A percentile compares a stretch with the other conserved stretches of the same genome.
phyloP scores from a whole-genome alignment of 1,140 invertebrate species.

The Halotydeus destructor region DNA sequence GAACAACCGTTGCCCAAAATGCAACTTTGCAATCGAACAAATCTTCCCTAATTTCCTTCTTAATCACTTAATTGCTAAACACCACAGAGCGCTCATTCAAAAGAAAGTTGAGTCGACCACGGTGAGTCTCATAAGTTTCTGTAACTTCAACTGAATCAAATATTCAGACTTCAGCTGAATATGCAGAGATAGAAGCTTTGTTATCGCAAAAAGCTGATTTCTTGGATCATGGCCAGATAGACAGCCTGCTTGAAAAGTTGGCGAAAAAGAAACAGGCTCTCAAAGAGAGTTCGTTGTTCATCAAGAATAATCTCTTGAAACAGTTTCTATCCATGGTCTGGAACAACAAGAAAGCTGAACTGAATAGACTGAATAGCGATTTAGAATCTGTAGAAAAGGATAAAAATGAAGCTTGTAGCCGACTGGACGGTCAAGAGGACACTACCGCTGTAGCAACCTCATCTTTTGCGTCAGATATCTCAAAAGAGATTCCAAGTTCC shows the following conservation, averaged over 20 bases:
- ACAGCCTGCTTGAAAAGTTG: conserved; percentile 55
- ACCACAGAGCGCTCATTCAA: conserved; percentile 28
- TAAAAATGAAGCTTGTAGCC: conserved; percentile 12
- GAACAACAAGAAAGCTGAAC: conserved; percentile 42
- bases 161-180: not conserved
- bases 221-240: conserved; percentile 52
- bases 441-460: no score
- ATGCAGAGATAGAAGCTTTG: conserved; percentile 21
- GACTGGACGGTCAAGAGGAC: conserved; percentile 18
- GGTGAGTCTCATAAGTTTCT: no score
- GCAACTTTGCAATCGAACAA: conserved; percentile 45
- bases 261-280: conserved; percentile 52
- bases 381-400: conserved; percentile 18
- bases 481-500: no score
- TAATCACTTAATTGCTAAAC: conserved; percentile 57
- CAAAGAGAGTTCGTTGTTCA: conserved; percentile 37
- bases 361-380: conserved; percentile 18
- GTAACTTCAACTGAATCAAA: no score
- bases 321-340: conserved; percentile 61
- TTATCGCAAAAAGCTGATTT: conserved; percentile 20
- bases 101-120: conserved; percentile 31
- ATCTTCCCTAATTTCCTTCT: conserved; percentile 71
- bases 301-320: conserved; percentile 54
- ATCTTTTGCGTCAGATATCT: no score
- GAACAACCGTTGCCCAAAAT: conserved; percentile 66